These are phyloP conservation scores for Sepioteuthis lessoniana DNA, from an alignment of 2,888 invertebrate species.

Conservation along the genomic window DNA sequence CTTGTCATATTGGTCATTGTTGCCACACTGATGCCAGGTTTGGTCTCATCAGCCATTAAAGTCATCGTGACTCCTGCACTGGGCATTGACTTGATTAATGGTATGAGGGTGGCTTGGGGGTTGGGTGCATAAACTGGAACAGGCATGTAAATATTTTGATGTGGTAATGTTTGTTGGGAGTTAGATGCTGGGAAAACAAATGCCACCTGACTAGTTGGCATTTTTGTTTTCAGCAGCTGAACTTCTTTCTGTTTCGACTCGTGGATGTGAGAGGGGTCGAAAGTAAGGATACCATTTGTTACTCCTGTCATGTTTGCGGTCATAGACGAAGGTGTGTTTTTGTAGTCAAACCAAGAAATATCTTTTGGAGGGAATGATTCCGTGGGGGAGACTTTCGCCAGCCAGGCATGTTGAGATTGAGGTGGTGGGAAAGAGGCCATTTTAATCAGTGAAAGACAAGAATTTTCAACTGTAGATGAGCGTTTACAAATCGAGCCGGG, in stretches of 20 bases:
- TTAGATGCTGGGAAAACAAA: conserved; percentile 60
- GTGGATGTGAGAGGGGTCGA: not conserved
- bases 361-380: not conserved
- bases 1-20: not conserved
- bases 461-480: not conserved
- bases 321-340: not conserved
- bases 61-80: not conserved
- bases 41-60: not conserved
- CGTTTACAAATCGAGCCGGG: not conserved
- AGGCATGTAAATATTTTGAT: conserved; percentile 52
- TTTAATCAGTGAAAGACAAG: not conserved
- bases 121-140: conserved; percentile 55
- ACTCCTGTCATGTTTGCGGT: not conserved
- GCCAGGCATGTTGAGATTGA: not conserved
- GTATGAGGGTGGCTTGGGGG: not conserved
- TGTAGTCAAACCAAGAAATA: not conserved
- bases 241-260: conserved; percentile 53
- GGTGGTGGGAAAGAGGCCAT: not conserved
- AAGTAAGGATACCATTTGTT: not conserved
- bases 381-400: not conserved
- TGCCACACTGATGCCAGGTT: not conserved
- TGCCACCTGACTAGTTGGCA: conserved; percentile 61
- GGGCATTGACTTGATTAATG: not conserved
- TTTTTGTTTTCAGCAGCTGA: conserved; percentile 59
- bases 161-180: not conserved